Conservation (phyloP, 2,888 invertebrate species). For the Oithona nana region DNA sequence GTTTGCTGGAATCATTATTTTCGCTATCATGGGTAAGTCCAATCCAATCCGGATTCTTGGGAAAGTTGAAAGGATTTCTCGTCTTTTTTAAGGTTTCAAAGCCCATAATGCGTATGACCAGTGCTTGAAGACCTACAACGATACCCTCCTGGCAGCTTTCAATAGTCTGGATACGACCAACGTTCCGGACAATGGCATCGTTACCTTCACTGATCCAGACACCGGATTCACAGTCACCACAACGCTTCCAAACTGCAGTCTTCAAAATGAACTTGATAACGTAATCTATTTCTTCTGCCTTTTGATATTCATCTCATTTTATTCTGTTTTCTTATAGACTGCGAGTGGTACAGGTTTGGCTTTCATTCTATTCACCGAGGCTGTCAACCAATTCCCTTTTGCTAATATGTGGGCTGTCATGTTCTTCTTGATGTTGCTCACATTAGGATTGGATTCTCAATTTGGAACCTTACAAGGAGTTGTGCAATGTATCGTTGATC, state of each 20-base stretch:
- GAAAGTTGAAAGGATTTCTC: background rate
- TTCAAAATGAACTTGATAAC: constrained; percentile 68
- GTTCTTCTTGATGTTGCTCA: constrained; percentile 91
- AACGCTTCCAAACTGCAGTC: constrained; percentile 49
- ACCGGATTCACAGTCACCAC: constrained; percentile 32
- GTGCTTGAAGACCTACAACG: constrained; percentile 44
- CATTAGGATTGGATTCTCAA: constrained; percentile 86
- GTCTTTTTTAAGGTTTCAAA: constrained; percentile 44
- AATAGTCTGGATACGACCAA: constrained; percentile 13
- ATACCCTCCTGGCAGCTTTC: constrained; percentile 31
- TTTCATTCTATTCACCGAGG: constrained; percentile 92
- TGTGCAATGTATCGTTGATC: constrained; percentile 81
- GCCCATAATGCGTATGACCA: constrained; percentile 63
- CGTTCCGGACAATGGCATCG: constrained; percentile 21
- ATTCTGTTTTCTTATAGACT: constrained; percentile 41
- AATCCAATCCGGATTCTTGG: background rate
- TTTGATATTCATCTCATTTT: background rate
- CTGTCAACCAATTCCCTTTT: constrained; percentile 90
- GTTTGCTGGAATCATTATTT: constrained; percentile 90
- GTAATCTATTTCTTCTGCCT: constrained; percentile 33
- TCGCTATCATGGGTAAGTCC: constrained; percentile 59
- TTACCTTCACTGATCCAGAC: constrained; percentile 22
- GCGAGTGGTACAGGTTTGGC: constrained; percentile 89
- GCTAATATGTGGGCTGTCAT: constrained; percentile 89
- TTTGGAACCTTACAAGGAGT: constrained; percentile 90